A percentile compares a stretch with the other conserved stretches of the same genome.
These are phyloP conservation scores for Microtus richardsoni DNA, from an alignment of 2,113 vertebrate species.

Conservation along the genomic window DNA sequence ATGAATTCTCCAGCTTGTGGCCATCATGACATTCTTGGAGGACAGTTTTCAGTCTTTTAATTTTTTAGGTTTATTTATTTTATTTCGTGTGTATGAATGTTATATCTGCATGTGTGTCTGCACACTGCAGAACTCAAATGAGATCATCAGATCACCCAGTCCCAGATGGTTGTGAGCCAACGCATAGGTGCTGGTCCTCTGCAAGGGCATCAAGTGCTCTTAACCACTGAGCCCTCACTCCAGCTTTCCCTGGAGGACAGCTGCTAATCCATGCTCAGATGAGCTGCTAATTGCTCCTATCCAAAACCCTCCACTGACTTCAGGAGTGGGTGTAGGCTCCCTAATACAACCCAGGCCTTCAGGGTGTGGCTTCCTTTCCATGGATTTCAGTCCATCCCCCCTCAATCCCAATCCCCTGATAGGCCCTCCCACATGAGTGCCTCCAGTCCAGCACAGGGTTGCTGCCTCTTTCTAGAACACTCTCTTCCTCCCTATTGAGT, in stretches of 20 bases:
- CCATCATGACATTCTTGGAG: neutral
- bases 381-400: neutral
- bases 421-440: fast-evolving
- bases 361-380: neutral
- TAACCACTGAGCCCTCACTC: neutral
- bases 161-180: neutral
- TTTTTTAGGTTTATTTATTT: neutral
- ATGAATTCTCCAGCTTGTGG: neutral
- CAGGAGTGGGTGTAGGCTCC: neutral
- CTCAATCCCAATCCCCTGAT: too few species aligned
- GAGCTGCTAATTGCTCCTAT: neutral
- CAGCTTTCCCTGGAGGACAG: neutral
- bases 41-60: neutral
- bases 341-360: neutral
- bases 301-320: neutral
- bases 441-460: neutral
- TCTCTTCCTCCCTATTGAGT: neutral
- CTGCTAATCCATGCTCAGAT: neutral
- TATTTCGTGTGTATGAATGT: neutral
- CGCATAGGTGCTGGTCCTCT: neutral
- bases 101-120: neutral
- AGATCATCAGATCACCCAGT: neutral
- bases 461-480: neutral
- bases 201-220: neutral
- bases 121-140: neutral